Evolutionary conservation across 2,888 invertebrate genomes (phyloP).

Genomic region (Anarsia innoxiella): DNA sequence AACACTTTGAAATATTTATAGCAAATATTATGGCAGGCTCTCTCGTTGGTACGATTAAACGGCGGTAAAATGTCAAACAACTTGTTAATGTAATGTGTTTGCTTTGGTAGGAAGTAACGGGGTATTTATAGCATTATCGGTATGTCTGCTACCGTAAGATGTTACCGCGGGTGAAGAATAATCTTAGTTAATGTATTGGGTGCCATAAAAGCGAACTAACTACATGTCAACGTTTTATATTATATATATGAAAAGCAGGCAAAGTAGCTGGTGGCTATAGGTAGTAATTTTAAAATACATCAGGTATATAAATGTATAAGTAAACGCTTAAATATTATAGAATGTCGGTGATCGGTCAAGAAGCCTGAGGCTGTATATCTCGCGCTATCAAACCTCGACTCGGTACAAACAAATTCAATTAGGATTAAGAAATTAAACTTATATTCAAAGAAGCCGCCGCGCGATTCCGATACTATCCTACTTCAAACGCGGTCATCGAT

Average conservation of each 20-base stretch:
- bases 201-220: too few species aligned
- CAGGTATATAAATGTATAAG: too few species aligned
- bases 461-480: slow-evolving; percentile 37
- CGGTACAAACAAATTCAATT: slow-evolving; percentile 72
- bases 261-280: too few species aligned
- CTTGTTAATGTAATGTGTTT: not conserved
- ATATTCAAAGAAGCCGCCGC: slow-evolving; percentile 56
- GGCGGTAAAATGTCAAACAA: not conserved
- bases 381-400: slow-evolving; percentile 47
- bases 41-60: not conserved
- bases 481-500: slow-evolving; percentile 46
- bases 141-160: too few species aligned
- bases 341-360: slow-evolving; percentile 53
- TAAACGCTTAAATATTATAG: too few species aligned
- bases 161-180: too few species aligned
- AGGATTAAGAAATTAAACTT: slow-evolving; percentile 70
- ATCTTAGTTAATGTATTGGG: too few species aligned
- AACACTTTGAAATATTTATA: too few species aligned
- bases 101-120: not conserved
- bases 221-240: too few species aligned
- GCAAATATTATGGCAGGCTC: not conserved
- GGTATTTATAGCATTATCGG: too few species aligned
- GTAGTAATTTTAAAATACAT: too few species aligned
- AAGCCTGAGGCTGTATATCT: slow-evolving; percentile 32
- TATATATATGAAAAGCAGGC: too few species aligned